These are phyloP conservation scores for Apodemus agrarius DNA, from an alignment of 2,797 vertebrate species.

Conservation along the genomic window DNA sequence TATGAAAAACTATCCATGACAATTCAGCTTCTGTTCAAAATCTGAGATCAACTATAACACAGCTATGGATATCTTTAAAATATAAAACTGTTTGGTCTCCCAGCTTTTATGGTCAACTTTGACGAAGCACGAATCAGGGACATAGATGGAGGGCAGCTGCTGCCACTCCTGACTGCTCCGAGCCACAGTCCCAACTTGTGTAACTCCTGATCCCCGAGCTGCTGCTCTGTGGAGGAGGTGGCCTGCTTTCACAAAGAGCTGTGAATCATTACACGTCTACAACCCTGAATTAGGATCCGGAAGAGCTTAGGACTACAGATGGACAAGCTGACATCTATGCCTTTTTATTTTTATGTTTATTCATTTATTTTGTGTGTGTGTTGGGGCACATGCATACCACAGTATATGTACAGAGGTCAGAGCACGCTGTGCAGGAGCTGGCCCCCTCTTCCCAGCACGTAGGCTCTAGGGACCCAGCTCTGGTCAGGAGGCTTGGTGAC, in stretches of 20 bases:
- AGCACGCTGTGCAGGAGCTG: not conserved
- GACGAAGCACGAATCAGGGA: not conserved
- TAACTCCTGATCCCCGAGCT: not conserved
- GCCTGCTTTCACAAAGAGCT: not conserved
- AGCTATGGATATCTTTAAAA: not conserved
- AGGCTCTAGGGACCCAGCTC: not conserved
- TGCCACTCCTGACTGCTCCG: not conserved
- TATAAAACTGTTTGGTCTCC: not conserved
- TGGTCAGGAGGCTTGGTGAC: not conserved
- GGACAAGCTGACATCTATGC: not conserved
- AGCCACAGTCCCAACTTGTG: not conserved
- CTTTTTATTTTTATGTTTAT: not conserved
- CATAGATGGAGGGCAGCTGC: not conserved
- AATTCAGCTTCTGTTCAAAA: constrained; percentile 46
- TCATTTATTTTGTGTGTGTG: not conserved
- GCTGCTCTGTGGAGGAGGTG: not conserved
- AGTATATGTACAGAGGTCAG: not conserved
- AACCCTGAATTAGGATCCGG: not conserved
- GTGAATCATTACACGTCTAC: not conserved
- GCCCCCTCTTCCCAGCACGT: not conserved
- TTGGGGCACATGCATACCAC: no score
- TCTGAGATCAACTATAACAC: constrained; percentile 1
- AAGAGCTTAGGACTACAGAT: not conserved
- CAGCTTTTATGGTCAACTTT: not conserved
- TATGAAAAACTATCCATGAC: not conserved